Evolutionary conservation across 2,888 invertebrate species (phyloP).

Genomic region (Fragum fragum): DNA sequence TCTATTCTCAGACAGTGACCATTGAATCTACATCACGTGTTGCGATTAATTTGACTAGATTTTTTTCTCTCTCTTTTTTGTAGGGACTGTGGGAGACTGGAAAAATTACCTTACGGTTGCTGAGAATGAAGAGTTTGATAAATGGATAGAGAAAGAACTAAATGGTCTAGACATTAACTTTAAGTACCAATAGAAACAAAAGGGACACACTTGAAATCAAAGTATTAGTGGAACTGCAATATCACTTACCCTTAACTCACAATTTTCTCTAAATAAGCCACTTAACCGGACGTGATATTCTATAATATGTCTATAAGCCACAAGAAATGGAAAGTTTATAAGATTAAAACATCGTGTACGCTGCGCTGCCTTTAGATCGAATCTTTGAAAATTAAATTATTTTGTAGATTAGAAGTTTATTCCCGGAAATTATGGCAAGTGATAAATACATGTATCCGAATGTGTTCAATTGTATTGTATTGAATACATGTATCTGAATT

Average conservation of each 20-base stretch:
- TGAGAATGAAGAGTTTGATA: background rate
- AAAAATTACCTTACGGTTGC: conserved; percentile 7
- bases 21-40: too few species aligned
- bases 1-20: too few species aligned
- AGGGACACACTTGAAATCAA: background rate
- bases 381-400: too few species aligned
- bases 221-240: background rate
- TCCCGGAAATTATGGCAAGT: too few species aligned
- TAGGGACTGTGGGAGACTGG: conserved; percentile 17
- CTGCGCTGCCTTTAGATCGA: too few species aligned
- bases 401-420: too few species aligned
- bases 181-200: background rate
- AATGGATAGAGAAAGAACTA: background rate
- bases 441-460: too few species aligned
- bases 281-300: background rate
- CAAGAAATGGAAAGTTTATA: too few species aligned
- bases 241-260: background rate
- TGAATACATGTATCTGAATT: too few species aligned
- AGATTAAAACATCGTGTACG: too few species aligned
- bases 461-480: too few species aligned
- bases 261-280: background rate
- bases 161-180: background rate
- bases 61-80: background rate
- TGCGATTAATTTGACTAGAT: background rate
- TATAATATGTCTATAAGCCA: too few species aligned